Evolutionary conservation across 2,888 invertebrate species (phyloP), one percentile per base, ranked within the genome.

Genomic region (Chalcis sispes): DNA sequence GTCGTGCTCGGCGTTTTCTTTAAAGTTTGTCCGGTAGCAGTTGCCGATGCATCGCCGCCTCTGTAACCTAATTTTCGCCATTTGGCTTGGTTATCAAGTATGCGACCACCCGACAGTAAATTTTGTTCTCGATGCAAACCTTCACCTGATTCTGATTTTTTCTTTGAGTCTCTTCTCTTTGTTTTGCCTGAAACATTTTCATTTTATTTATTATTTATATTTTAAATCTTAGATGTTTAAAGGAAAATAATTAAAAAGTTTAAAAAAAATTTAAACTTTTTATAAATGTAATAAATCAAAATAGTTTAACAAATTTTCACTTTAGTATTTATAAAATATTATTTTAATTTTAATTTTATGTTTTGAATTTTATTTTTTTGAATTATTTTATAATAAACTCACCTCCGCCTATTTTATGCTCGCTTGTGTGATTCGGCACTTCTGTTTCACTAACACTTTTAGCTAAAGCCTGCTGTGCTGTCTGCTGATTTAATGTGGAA

Each of bases 81-180:
- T 67, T 88, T 89, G 3, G 85, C 80, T 80, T 88, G 87, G 78
- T 86, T 87, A 80, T 89, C 89, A 80, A 88, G 79, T 78, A 88
- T 86, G 73, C 88, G 84, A 72, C 89, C 89, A 62, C 89, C 89
- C 0, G 89, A 86, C 64, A 90, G 80, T 48, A 90, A 82, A 81
- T 88, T 89, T 80, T 90, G 89, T 81, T 90, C 90, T 15, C 90
- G 86, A 78, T 88, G 87, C 72, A 89, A 90, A 56, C 91, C 91
- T 76, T 92, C 92, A 72, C 90, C 90, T 75, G 91, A 90, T 79
- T 91, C 87, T 79, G 90, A 85, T 83, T 92, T 92, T 85, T 91
- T 92, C 84, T 91, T 90, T 88, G 91, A 91, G 82, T 92, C 92
- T 84, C 91, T 91, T 85, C 90, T 89, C 81, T 90, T 90, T 67